These are phyloP conservation scores for Melitaea athalia DNA, from an alignment of 2,888 invertebrate genomes.

Conservation along the genomic window DNA sequence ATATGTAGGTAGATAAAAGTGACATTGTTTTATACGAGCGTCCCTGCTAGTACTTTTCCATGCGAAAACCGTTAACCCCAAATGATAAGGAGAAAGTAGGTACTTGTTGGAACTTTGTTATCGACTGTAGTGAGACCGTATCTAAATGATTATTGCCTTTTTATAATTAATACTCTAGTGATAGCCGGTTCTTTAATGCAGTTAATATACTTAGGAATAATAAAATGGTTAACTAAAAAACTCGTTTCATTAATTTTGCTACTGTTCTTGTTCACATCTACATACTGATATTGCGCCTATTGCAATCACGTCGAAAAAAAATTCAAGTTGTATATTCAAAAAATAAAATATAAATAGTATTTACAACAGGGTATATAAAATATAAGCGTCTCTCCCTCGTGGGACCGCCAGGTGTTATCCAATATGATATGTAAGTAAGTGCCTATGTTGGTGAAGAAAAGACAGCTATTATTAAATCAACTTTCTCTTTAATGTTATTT, in stretches of 20 bases:
- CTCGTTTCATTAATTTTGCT: neutral
- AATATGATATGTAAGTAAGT: too few relatives aligned
- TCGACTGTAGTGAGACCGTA: slow-evolving; percentile 5
- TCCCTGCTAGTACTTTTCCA: slow-evolving; percentile 74
- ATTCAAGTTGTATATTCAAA: too few relatives aligned
- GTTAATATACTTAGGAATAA: slow-evolving; percentile 19
- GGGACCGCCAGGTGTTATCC: too few relatives aligned
- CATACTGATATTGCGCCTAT: too few relatives aligned
- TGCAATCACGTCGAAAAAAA: too few relatives aligned
- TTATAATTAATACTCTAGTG: slow-evolving; percentile 1
- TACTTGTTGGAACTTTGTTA: slow-evolving; percentile 21
- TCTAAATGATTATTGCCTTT: neutral
- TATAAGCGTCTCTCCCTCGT: too few relatives aligned
- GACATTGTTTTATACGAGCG: slow-evolving; percentile 73
- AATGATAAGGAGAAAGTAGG: slow-evolving; percentile 52
- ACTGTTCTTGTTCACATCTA: too few relatives aligned
- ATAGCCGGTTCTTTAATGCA: slow-evolving; percentile 3
- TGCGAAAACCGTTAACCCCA: slow-evolving; percentile 57
- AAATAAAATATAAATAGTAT: too few relatives aligned
- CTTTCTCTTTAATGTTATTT: too few relatives aligned
- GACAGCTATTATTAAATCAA: too few relatives aligned
- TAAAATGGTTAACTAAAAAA: neutral
- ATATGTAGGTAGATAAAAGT: slow-evolving; percentile 60
- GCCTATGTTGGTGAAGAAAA: too few relatives aligned
- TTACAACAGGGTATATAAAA: too few relatives aligned